Evolutionary conservation across 2,113 vertebrate species (phyloP).

Genomic region (Spea bombifrons): DNA sequence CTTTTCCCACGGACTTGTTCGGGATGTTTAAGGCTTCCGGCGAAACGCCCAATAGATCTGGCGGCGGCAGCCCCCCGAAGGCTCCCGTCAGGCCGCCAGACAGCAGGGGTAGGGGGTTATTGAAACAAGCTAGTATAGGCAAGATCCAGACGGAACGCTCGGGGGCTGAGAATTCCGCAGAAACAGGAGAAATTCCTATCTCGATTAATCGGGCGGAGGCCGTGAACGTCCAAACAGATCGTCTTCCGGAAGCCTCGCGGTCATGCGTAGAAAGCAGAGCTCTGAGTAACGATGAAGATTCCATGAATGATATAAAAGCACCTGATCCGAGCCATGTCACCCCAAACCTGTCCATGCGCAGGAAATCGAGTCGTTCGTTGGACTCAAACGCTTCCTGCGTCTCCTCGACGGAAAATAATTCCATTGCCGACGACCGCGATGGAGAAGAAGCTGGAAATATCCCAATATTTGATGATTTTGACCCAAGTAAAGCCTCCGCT

Average conservation of each 20-base stretch:
- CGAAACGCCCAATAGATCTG: conserved; percentile 59
- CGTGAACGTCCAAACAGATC: background rate
- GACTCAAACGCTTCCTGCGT: background rate
- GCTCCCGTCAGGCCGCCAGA: background rate
- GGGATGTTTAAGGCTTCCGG: conserved; percentile 72
- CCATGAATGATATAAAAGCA: background rate
- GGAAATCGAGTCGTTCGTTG: background rate
- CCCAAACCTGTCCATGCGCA: background rate
- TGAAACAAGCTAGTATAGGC: background rate
- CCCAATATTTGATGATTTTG: background rate
- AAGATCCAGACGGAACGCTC: background rate
- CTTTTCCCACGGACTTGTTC: conserved; percentile 76
- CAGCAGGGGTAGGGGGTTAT: conserved; percentile 35
- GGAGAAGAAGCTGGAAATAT: no score
- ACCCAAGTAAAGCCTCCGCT: background rate
- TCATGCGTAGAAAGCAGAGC: background rate
- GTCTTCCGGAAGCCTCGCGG: background rate
- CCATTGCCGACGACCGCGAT: background rate
- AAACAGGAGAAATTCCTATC: background rate
- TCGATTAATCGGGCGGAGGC: background rate
- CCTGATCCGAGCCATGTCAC: background rate
- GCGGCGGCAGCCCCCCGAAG: conserved; percentile 28
- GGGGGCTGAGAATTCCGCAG: background rate
- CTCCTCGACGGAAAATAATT: background rate
- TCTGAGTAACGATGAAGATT: background rate